phyloP scores from a whole-genome alignment of 2,113 vertebrate species.

The Rhinopithecus roxellana region DNA sequence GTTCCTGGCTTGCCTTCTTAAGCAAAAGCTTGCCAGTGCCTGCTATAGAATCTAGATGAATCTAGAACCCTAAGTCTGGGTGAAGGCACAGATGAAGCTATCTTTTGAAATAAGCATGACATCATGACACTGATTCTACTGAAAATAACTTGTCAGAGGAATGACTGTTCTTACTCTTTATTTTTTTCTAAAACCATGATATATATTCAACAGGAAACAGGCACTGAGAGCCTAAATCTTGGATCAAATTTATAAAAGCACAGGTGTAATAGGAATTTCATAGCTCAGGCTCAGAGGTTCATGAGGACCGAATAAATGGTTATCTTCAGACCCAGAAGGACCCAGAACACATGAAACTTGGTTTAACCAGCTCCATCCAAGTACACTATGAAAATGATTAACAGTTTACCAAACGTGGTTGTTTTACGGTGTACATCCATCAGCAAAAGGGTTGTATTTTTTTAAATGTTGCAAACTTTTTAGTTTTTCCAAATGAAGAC shows the following conservation, averaged over 20 bases:
- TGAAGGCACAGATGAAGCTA: conserved; percentile 38
- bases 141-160: conserved; percentile 39
- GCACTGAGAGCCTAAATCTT: background rate
- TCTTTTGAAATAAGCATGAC: conserved; percentile 10
- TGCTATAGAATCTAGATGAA: background rate
- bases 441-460: background rate
- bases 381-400: background rate
- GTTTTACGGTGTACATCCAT: fast-evolving
- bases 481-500: background rate
- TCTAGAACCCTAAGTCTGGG: background rate
- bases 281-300: conserved; percentile 55
- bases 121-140: conserved; percentile 2
- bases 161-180: background rate
- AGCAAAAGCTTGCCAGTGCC: background rate
- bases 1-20: background rate
- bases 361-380: background rate
- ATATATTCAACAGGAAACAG: conserved; percentile 34
- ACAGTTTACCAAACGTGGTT: background rate
- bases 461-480: background rate
- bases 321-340: background rate
- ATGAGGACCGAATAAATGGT: conserved; percentile 66
- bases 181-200: conserved; percentile 53
- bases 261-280: conserved; percentile 54
- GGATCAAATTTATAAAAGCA: conserved; percentile 33
- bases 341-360: background rate